Evolutionary conservation across 2,888 invertebrate genomes (phyloP), one percentile per base, ranked within the genome.

Genomic region (Diadromus collaris): DNA sequence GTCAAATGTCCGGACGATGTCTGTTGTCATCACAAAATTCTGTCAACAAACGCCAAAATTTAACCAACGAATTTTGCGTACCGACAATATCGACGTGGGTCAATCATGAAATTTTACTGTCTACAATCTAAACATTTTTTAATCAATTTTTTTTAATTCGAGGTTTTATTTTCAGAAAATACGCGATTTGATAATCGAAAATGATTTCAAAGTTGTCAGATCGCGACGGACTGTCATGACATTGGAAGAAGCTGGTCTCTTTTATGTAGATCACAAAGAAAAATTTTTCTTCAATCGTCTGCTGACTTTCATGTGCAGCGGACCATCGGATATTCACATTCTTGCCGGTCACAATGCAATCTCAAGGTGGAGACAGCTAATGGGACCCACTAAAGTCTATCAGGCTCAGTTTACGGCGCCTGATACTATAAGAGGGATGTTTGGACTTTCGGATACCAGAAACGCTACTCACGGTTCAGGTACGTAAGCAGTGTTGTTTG

Each of bases 391-490:
- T 0, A 97, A 97, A 92, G 96, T 96, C 0, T 96, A 93, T 87
- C 95, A 94, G 89, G 95, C 97, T 0, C 95, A 97, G 78, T 96
- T 95, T 87, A 93, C 94, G 74, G 93, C 95, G 71, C 98, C 98
- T 0, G 90, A 95, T 70, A 94, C 95, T 69, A 94, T 99, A 80
- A 92, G 99, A 84, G 97, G 97, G 2, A 92, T 93, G 87, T 97
- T 95, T 92, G 98, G 98, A 0, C 92, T 98, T 21, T 97, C 98
- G 0, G 99, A 99, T 89, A 98, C 99, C 0, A 94, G 98, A 85
- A 99, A 99, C 92, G 97, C 96, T 2, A 95, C 96, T 10, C 99
- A 99, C 92, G 98, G 98, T 19, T 98, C 98, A 88, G 97, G 97
- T 95, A 92, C 76, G 16, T 16, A 41, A 41, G 13, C 6, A 4